Evolutionary conservation across 2,113 vertebrate genomes (phyloP), one percentile per base, ranked within the genome.

Genomic region (Mastomys coucha): DNA sequence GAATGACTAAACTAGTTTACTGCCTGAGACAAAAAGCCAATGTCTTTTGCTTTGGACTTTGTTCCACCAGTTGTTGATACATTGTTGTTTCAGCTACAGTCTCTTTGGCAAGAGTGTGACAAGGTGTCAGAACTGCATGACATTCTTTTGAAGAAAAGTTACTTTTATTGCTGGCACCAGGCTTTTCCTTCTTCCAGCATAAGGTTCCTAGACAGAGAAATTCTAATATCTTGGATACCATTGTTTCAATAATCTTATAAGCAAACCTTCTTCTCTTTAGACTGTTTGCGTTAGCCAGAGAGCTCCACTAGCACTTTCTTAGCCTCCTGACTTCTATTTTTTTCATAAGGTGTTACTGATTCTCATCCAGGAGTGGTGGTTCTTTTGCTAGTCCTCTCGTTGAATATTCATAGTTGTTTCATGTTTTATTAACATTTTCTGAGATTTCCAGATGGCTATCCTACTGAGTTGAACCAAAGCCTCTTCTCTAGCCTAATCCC

Each of bases 341-440:
- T 31, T 17, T n/a, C n/a, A 72, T 84, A 82, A 87, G 51, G 36
- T 49, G 11, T 58, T 89, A 14, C 39, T 86, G 49, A 77, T 90
- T 88, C 45, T 87, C 24, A 86, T 26, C 69, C 22, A 45, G 6
- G 28, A 26, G 42, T 31, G 31, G n/a, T 20, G 20, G 17, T 60
- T 45, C 51, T 31, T 94, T 81, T 88, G 28, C 33, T 78, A 60
- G 9, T 51, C 24, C 65, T 70, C 33, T 94, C 90, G 1, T 89
- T 75, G 28, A 65, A 42, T 20, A 92, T 89, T 91, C 19, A 49
- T 28, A 75, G 22, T 12, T 91, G 69, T 76, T 89, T 84, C 67
- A 89, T 81, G 26, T 75, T 89, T 97, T 89, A 39, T 13, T 42
- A 13, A 75, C 31, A 89, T 89, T 93, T 96, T 81, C 36, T 72